These are phyloP conservation scores for Cremastobaeus sp. DNA, from an alignment of 2,888 invertebrate genomes.

Conservation along the genomic window DNA sequence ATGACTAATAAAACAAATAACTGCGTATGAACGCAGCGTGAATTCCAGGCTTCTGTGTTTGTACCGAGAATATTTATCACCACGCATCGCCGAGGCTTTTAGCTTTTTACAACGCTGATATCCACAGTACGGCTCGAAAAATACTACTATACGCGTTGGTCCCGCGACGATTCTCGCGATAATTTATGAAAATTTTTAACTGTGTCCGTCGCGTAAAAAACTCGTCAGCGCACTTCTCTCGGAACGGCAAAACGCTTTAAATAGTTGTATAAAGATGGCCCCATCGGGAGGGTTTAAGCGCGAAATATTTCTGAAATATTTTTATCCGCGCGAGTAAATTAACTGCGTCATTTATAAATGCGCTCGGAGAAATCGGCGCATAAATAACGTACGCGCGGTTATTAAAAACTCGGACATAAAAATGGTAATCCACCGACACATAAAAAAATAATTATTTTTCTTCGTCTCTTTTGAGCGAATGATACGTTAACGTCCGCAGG, in stretches of 20 bases:
- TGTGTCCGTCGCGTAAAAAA: neutral
- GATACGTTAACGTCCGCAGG: constrained; percentile 29
- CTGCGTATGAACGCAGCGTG: constrained; percentile 40
- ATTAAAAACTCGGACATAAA: constrained; percentile 33
- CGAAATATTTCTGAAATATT: constrained; percentile 10
- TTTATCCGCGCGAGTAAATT: constrained; percentile 16
- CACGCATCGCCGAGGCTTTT: constrained; percentile 14
- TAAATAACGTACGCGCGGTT: constrained; percentile 21
- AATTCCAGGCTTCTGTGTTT: constrained; percentile 58
- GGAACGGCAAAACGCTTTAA: constrained; percentile 13
- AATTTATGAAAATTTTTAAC: constrained; percentile 14
- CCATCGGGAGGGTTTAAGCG: neutral
- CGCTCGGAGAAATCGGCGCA: constrained; percentile 29
- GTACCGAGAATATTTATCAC: constrained; percentile 47
- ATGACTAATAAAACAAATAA: constrained; percentile 54
- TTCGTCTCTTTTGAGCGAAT: constrained; percentile 4
- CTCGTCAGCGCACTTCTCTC: neutral
- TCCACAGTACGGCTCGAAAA: constrained; percentile 30
- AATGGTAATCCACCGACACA: constrained; percentile 19
- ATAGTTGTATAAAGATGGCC: constrained; percentile 9
- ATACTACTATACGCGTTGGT: too few relatives aligned
- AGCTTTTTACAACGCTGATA: constrained; percentile 18
- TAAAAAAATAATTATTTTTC: constrained; percentile 33
- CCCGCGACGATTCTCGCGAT: neutral
- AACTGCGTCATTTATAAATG: constrained; percentile 20